phyloP scores from a whole-genome alignment of 2,113 vertebrate species.

The Archilochus colubris region DNA sequence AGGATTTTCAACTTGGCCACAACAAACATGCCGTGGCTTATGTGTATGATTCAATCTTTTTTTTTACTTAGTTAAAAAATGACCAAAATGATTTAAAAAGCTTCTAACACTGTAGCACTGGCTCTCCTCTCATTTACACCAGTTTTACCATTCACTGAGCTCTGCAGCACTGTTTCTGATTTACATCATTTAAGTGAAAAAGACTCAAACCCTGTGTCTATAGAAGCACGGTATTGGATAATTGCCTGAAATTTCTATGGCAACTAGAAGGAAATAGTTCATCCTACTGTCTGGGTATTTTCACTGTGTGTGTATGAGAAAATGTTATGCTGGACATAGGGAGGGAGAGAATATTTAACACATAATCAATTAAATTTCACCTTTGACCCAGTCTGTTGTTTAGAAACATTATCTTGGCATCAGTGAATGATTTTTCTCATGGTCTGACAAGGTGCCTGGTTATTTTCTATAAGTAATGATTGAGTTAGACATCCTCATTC shows the following conservation, averaged over 20 bases:
- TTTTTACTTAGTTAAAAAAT: not conserved
- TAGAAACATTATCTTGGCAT: slow-evolving; percentile 61
- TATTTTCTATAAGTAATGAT: slow-evolving; percentile 60
- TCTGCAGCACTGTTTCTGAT: not conserved
- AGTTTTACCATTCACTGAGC: not conserved
- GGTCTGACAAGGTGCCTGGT: slow-evolving; percentile 46
- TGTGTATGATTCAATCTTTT: not conserved
- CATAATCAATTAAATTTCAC: slow-evolving; percentile 72
- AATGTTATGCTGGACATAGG: not conserved
- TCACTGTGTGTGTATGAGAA: not conserved
- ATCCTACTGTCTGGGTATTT: slow-evolving; percentile 1
- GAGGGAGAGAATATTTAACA: slow-evolving; percentile 54
- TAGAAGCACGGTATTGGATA: not conserved
- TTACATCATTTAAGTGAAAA: not conserved
- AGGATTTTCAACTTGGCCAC: not conserved
- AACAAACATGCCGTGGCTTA: not conserved
- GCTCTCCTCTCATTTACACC: not conserved
- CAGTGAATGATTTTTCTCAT: slow-evolving; percentile 54
- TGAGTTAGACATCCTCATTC: slow-evolving; percentile 52
- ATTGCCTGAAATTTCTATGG: slow-evolving; percentile 31
- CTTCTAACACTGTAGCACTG: not conserved
- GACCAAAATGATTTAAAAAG: not conserved
- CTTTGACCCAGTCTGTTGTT: slow-evolving; percentile 74
- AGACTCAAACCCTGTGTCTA: not conserved
- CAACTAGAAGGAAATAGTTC: slow-evolving; percentile 26